Percentiles rank a stretch among this genome's conserved stretches.
These are phyloP conservation scores for Okamejei kenojei DNA, from an alignment of 2,797 vertebrate genomes.

Conservation along the genomic window DNA sequence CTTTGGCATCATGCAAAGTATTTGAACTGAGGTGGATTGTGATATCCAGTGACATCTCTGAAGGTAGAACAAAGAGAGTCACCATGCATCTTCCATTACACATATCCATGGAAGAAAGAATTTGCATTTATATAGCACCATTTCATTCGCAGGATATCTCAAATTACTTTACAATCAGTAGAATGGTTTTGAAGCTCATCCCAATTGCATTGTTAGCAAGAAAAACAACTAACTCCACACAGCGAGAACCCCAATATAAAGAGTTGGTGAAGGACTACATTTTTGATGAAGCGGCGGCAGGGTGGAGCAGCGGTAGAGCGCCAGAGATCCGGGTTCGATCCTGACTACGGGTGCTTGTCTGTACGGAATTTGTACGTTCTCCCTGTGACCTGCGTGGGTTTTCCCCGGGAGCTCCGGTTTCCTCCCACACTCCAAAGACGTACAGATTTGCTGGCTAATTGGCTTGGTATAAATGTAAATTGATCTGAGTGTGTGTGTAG, in stretches of 20 bases:
- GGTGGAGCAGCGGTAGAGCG: too few relatives aligned
- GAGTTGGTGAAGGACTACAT: background rate
- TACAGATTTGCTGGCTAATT: too few relatives aligned
- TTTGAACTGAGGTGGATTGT: background rate
- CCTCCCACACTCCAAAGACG: too few relatives aligned
- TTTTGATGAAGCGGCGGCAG: background rate
- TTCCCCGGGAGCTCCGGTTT: too few relatives aligned
- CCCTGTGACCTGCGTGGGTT: too few relatives aligned
- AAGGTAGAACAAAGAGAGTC: background rate
- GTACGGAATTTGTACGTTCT: too few relatives aligned
- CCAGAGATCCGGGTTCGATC: too few relatives aligned
- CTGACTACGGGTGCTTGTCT: too few relatives aligned
- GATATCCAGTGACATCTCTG: constrained; percentile 12
- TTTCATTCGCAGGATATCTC: background rate
- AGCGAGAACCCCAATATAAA: background rate
- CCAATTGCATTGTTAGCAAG: background rate
- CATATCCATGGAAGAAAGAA: background rate
- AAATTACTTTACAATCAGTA: background rate
- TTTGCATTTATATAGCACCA: constrained; percentile 20
- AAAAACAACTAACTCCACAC: too few relatives aligned
- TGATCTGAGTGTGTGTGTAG: too few relatives aligned
- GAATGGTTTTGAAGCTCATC: background rate
- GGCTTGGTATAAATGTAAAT: too few relatives aligned
- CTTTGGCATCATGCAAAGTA: background rate
- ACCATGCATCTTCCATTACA: constrained; percentile 13